Percentiles rank a stretch among this genome's conserved stretches.
These are phyloP conservation scores for Rhingia campestris DNA, from an alignment of 2,888 invertebrate genomes.

Conservation along the genomic window DNA sequence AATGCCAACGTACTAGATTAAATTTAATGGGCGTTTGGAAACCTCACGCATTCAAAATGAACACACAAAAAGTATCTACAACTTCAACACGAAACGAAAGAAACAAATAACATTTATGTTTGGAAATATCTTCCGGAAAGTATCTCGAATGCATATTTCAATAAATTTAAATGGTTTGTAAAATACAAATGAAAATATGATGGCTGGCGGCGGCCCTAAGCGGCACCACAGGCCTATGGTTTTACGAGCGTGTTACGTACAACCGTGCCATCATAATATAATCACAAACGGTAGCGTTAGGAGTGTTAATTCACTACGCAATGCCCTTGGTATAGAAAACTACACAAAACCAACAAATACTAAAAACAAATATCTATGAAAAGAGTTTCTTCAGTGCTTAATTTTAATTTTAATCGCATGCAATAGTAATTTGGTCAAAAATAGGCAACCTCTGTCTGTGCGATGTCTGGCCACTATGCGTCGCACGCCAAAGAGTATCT, in stretches of 20 bases:
- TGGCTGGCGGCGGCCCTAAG: slow-evolving; percentile 15
- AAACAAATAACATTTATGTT: slow-evolving; percentile 46
- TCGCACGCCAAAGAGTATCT: slow-evolving; percentile 25
- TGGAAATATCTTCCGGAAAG: slow-evolving; percentile 67
- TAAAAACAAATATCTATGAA: background rate
- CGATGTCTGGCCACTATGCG: slow-evolving; percentile 46
- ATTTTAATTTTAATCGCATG: slow-evolving; percentile 60
- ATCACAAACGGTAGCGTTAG: slow-evolving; percentile 1
- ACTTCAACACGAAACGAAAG: slow-evolving; percentile 7
- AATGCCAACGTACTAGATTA: slow-evolving; percentile 29
- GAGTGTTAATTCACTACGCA: slow-evolving; percentile 44
- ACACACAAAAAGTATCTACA: slow-evolving; percentile 20
- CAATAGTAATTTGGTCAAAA: slow-evolving; percentile 57
- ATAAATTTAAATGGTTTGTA: slow-evolving; percentile 48
- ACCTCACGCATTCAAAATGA: slow-evolving; percentile 60
- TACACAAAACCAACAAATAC: slow-evolving; percentile 22
- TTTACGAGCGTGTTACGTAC: slow-evolving; percentile 19
- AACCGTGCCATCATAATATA: background rate
- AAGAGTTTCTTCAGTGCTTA: slow-evolving; percentile 49
- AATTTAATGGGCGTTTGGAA: slow-evolving; percentile 73
- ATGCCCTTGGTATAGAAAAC: slow-evolving; percentile 52
- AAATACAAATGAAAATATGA: slow-evolving; percentile 16
- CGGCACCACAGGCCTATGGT: background rate
- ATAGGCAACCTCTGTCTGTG: slow-evolving; percentile 63
- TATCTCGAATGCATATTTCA: slow-evolving; percentile 42